A percentile compares a stretch with the other conserved stretches of the same genome.
These are phyloP conservation scores for Heliconius ethilla DNA, from an alignment of 2,888 invertebrate species.

Conservation along the genomic window DNA sequence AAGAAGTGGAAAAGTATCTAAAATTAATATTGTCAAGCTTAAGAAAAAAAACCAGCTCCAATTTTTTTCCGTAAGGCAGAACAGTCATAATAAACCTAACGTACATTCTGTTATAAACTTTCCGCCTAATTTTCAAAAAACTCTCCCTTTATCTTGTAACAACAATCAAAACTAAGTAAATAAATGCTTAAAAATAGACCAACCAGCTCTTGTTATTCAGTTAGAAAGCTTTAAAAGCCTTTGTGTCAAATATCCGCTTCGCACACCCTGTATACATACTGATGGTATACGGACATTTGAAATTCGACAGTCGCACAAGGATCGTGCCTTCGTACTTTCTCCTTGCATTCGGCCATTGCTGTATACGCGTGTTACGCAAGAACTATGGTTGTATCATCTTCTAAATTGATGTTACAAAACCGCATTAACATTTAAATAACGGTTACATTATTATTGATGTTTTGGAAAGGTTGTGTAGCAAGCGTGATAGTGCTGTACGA, in stretches of 20 bases:
- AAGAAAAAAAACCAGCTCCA: too few species aligned
- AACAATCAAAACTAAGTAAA: background rate
- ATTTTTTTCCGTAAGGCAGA: too few species aligned
- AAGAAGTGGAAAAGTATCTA: too few species aligned
- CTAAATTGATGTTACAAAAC: conserved; percentile 33
- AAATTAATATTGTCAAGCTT: too few species aligned
- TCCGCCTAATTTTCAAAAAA: too few species aligned
- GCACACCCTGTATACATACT: conserved; percentile 31
- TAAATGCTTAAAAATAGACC: background rate
- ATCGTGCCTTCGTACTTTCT: conserved; percentile 39
- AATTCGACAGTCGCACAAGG: conserved; percentile 36
- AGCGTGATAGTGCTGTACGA: background rate
- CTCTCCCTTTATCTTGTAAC: background rate
- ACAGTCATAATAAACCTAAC: too few species aligned
- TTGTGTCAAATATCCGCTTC: background rate
- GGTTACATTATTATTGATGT: conserved; percentile 18
- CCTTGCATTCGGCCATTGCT: conserved; percentile 32
- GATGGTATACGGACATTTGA: conserved; percentile 34
- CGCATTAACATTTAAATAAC: conserved; percentile 21
- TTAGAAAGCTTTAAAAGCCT: conserved; percentile 6
- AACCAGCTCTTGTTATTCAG: conserved; percentile 1
- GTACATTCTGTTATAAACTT: too few species aligned
- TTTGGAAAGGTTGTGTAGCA: conserved; percentile 15
- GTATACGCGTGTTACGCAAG: conserved; percentile 29
- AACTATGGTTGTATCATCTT: conserved; percentile 34